Evolutionary conservation across 1,140 invertebrate species (phyloP), one percentile per base, ranked within the genome.

Genomic region (Drosophila chauvacae): DNA sequence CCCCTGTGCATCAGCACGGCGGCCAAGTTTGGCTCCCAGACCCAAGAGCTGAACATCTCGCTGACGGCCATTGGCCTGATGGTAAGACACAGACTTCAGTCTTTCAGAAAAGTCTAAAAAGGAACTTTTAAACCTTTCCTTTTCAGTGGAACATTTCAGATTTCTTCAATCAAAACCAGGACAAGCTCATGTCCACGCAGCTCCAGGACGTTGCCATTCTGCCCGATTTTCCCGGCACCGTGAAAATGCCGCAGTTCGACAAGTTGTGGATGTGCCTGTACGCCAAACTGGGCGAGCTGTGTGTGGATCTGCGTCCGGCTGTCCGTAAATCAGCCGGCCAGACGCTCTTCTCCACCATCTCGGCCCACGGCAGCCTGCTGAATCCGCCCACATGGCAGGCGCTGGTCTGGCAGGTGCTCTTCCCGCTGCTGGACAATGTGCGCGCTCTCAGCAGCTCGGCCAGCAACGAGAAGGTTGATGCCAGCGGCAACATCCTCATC

Each of bases 271-370:
- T 99, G 97, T 98, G 97, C 92, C 94, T 99, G 62, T 99, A 98
- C 93, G 95, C 96, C 18, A 95, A 96, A 92, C 93, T 99, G 63
- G 91, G 97, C 41, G 97, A 99, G 87, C 93, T 99, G 26, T 99
- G 98, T 92, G 97, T 99, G 42, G 99, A 99, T 94, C 93, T 96
- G 20, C 94, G 99, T 39, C 98, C 98, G 1, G 98, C 99, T 1
- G 98, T 99, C 0, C 95, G 99, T 11, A 99, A 99, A 94, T 99
- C 98, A n/a, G 98, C 98, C 11, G 98, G 98, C 74, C 98, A 99
- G 94, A 99, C 99, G 1, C 93, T 99, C 35, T 99, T 99, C 93
- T 99, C 98, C 26, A 99, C 98, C 11, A 97, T 99, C 90, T 96
- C 97, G 4, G 98, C 98, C 3, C 98, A 99, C 94, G 98, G 98